phyloP scores from a whole-genome alignment of 2,113 vertebrate species.

The Lipophrys pholis region DNA sequence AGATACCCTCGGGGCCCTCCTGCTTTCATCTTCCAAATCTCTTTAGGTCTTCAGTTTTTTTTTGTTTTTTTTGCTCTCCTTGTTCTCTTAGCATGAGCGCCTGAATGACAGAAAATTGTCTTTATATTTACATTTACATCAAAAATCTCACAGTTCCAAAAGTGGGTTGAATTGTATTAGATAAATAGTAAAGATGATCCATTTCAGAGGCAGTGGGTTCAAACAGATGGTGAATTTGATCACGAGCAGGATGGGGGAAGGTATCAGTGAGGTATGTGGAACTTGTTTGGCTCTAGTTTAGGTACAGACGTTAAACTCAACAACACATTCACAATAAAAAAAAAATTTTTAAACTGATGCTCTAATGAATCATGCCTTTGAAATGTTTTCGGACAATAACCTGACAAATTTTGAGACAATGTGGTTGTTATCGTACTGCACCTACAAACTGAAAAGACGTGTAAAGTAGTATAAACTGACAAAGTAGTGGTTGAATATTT shows the following conservation, averaged over 20 bases:
- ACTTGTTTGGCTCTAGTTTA: not conserved
- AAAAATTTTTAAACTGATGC: no score
- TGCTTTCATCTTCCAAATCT: not conserved
- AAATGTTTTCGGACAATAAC: not conserved
- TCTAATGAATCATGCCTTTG: not conserved
- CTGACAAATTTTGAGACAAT: no score
- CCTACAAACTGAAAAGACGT: not conserved
- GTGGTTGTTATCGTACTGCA: no score
- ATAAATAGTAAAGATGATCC: no score
- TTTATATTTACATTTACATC: not conserved
- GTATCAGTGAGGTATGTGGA: conserved; percentile 3
- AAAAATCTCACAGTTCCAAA: no score
- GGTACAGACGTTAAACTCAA: conserved; percentile 41
- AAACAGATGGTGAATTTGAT: not conserved
- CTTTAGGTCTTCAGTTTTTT: not conserved
- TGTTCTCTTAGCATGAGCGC: not conserved
- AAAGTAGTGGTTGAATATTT: not conserved
- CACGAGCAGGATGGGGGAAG: conserved; percentile 32
- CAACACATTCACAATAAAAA: no score
- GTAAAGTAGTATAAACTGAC: not conserved
- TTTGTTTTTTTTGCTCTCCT: not conserved
- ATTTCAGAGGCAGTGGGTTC: not conserved
- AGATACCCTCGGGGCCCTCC: conserved; percentile 3
- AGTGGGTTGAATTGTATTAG: no score
- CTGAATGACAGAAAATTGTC: not conserved